Conservation (phyloP, 2,113 vertebrate species). For the Zeus faber region DNA sequence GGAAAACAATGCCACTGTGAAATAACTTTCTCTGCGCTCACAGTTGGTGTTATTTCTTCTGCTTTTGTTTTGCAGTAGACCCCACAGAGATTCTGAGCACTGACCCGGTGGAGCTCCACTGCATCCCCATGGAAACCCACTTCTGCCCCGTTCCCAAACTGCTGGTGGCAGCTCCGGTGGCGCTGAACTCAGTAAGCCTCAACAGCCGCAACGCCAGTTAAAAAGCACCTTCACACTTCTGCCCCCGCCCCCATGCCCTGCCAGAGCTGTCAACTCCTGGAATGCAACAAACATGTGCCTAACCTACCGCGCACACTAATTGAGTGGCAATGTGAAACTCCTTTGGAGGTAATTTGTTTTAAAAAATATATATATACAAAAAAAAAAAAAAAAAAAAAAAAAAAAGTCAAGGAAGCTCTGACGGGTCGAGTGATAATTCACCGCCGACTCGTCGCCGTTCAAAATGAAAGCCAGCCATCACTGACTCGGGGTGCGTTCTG, state of each 20-base stretch:
- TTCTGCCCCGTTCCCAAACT: constrained; percentile 81
- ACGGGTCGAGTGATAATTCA: constrained; percentile 36
- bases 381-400: too few species aligned
- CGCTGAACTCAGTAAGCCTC: constrained; percentile 88
- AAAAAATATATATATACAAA: too few species aligned
- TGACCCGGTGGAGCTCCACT: constrained; percentile 83
- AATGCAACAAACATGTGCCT: constrained; percentile 77
- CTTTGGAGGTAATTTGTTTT: constrained; percentile 30
- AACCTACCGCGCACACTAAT: constrained; percentile 55
- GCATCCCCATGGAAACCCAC: constrained; percentile 85
- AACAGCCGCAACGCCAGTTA: constrained; percentile 88
- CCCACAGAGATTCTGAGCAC: constrained; percentile 86
- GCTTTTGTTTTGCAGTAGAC: constrained; percentile 73
- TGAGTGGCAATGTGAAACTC: constrained; percentile 47
- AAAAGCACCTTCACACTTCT: constrained; percentile 64
- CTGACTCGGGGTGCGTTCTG: constrained; percentile 61
- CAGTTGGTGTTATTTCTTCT: constrained; percentile 3
- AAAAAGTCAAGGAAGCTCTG: constrained; percentile 32
- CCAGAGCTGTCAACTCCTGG: constrained; percentile 37
- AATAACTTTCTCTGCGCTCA: too few species aligned
- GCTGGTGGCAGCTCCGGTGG: constrained; percentile 78
- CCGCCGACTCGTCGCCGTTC: constrained; percentile 31
- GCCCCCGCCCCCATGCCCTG: constrained; percentile 27
- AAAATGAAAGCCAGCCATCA: constrained; percentile 61
- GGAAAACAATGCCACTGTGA: too few species aligned